Base-by-base conservation (phyloP, 2,797 vertebrate species). In the Manis crassicaudata region DNA sequence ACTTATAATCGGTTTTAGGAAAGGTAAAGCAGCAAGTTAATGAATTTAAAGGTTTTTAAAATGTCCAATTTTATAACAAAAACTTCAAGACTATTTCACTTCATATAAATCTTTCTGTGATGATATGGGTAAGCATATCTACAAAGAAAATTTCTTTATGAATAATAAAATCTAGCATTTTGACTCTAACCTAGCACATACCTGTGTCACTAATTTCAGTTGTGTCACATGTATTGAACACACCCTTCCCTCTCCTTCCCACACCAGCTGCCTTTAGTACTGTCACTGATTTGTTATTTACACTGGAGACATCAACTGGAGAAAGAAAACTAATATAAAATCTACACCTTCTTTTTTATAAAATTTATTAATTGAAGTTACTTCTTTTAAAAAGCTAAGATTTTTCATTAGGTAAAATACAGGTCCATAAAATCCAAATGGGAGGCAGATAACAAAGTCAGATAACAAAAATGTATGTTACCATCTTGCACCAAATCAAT, bases 1-100 rank as follows among this genome's bases (percentile, higher is more conserved):
- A 90, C 12, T 94, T 95, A 70, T 21, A 76, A 94, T 6, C 84
- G 37, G 94, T 86, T 68, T 92, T 83, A 54, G 9, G 32, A 62
- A 90, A 82, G 32, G 35, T 35, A 68, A 88, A 87, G 65, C 89
- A 5, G 89, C 97, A 97, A 91, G n/a, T 32, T 63, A 96, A 93
- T 58, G 35, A 84, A 70, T 93, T 96, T 92, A 92, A 96, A 96
- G 46, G 14, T 92, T 62, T 94, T 73, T 86, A 75, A 62, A 92
- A 88, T 58, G 50, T 5, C n/a, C 52, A 92, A 50, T 46, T 90
- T 95, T 93, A 90, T 94, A 96, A 93, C 83, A 18, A 88, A 94
- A 80, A 86, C 32, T 83, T 62, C 8, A 80, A 68, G 40, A 75
- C 62, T 77, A 68, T 37, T 95, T 93, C 58, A 90, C 32, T 82